A percentile compares a stretch with the other conserved stretches of the same genome.
phyloP scores from a whole-genome alignment of 2,113 vertebrate genomes.

The Struthidea cinerea region DNA sequence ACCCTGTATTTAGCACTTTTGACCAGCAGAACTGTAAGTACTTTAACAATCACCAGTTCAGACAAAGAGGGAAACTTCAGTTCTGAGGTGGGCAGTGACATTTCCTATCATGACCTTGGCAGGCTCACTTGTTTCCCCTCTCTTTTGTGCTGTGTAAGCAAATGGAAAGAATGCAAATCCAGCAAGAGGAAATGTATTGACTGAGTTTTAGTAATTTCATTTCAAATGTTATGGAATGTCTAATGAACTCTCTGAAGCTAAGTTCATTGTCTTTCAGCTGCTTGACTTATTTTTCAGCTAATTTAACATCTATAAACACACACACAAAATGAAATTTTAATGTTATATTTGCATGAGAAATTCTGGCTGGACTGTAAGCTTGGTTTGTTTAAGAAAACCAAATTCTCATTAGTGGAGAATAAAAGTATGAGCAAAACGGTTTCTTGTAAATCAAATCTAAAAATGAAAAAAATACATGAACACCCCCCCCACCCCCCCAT shows the following conservation, averaged over 20 bases:
- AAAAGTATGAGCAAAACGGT: background rate
- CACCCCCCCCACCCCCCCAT: accelerated
- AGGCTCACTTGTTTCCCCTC: background rate
- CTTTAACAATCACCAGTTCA: background rate
- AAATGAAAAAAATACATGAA: background rate
- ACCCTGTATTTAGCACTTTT: background rate
- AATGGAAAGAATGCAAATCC: background rate
- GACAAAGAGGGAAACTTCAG: background rate
- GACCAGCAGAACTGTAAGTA: background rate
- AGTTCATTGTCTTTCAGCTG: constrained; percentile 11
- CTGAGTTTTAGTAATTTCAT: background rate
- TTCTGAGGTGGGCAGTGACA: background rate
- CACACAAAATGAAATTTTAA: background rate
- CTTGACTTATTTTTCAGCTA: constrained; percentile 17
- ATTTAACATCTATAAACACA: constrained; percentile 14
- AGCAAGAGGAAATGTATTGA: background rate
- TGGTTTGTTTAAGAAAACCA: background rate
- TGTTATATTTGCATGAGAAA: background rate
- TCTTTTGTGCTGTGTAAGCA: background rate
- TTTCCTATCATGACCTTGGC: background rate
- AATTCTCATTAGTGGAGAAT: background rate
- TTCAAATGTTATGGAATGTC: background rate
- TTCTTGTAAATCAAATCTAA: background rate
- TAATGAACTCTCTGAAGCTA: background rate
- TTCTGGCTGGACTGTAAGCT: background rate